These are phyloP conservation scores for Cyprinus carpio DNA, from an alignment of 2,113 vertebrate species.

Conservation along the genomic window DNA sequence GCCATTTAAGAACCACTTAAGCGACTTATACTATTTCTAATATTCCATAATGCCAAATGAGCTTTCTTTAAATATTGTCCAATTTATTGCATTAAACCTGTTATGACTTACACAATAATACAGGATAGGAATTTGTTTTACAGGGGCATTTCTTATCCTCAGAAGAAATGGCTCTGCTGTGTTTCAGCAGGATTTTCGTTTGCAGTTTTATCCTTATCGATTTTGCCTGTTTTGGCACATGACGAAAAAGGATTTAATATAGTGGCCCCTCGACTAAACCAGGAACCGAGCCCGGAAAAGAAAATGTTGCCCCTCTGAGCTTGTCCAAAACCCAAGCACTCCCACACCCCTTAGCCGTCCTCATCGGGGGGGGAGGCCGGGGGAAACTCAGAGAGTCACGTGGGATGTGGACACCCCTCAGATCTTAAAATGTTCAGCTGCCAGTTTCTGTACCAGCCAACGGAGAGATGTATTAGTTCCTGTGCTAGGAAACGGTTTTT, in stretches of 20 bases:
- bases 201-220: constrained; percentile 30
- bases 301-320: constrained; percentile 11
- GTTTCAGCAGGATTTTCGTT: too few species aligned
- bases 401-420: constrained; percentile 35
- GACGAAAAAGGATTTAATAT: constrained; percentile 26
- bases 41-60: too few species aligned
- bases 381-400: neutral
- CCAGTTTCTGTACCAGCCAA: neutral
- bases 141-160: too few species aligned
- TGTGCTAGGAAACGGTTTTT: neutral
- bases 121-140: too few species aligned
- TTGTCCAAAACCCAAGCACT: constrained; percentile 47
- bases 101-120: too few species aligned
- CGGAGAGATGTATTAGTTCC: neutral
- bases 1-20: too few species aligned
- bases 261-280: constrained; percentile 32
- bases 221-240: neutral
- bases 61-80: too few species aligned
- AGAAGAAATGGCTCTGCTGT: too few species aligned
- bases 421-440: constrained; percentile 16
- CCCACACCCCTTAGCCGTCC: constrained; percentile 12
- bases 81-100: too few species aligned
- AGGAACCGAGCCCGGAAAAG: constrained; percentile 31
- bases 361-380: too few species aligned
- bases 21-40: too few species aligned